A percentile compares a stretch with the other conserved stretches of the same genome.
Evolutionary conservation across 2,113 vertebrate species (phyloP).

Genomic region (Hippocampus abdominalis): DNA sequence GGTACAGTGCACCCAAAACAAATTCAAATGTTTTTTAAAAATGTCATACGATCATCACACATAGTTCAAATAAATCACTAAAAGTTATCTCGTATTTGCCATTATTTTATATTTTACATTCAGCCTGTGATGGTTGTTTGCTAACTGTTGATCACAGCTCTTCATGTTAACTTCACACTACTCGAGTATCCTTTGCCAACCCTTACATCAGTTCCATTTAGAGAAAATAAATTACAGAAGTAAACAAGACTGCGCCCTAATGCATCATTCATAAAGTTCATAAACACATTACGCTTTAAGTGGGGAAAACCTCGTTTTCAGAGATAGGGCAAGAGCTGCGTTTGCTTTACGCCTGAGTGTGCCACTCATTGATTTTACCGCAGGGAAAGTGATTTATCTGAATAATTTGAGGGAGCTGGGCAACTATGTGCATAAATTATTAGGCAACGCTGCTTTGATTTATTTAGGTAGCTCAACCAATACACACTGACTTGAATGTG

Average conservation of each 20-base stretch:
- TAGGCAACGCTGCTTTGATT: conserved; percentile 24
- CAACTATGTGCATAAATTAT: conserved; percentile 50
- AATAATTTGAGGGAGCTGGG: conserved; percentile 43
- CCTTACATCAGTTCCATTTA: not conserved
- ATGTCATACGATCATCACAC: too few species aligned
- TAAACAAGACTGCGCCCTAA: conserved; percentile 25
- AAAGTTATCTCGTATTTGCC: too few species aligned
- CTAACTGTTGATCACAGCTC: too few species aligned
- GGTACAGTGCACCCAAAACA: too few species aligned
- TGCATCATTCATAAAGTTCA: conserved; percentile 36
- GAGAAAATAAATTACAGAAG: conserved; percentile 33
- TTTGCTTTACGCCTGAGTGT: conserved; percentile 47
- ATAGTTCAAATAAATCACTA: too few species aligned
- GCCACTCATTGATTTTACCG: conserved; percentile 47
- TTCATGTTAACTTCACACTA: too few species aligned
- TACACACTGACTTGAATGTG: not conserved
- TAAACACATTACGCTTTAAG: conserved; percentile 10
- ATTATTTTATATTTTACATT: too few species aligned
- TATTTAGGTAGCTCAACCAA: conserved; percentile 30
- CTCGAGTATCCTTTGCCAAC: conserved; percentile 19
- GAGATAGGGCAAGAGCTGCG: conserved; percentile 27
- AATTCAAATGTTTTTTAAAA: too few species aligned
- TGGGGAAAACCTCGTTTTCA: conserved; percentile 20
- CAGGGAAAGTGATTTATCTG: conserved; percentile 54
- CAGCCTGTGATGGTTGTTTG: too few species aligned